These are phyloP conservation scores for Anaspis maculata DNA, from an alignment of 2,888 invertebrate species.

Conservation along the genomic window DNA sequence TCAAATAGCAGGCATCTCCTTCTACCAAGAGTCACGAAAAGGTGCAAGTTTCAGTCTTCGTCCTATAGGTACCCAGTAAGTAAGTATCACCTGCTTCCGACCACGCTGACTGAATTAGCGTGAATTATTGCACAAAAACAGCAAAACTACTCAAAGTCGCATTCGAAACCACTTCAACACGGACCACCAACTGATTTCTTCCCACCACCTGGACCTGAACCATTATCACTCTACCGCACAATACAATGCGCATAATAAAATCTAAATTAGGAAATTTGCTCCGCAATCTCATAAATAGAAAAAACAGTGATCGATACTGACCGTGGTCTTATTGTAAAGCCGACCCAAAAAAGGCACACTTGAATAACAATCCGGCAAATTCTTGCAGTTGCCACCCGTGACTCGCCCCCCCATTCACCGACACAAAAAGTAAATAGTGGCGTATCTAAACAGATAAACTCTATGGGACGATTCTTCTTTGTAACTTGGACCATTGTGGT, in stretches of 20 bases:
- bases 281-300: slow-evolving; percentile 28
- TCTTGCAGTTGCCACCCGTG: slow-evolving; percentile 19
- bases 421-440: slow-evolving; percentile 29
- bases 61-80: too few species aligned
- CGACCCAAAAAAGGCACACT: slow-evolving; percentile 9
- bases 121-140: too few species aligned
- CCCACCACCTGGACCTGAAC: too few species aligned
- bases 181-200: too few species aligned
- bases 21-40: too few species aligned
- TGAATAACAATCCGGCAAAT: slow-evolving; percentile 9
- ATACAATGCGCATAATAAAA: slow-evolving; percentile 29
- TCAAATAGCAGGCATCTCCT: too few species aligned
- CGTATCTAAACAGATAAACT: slow-evolving; percentile 29
- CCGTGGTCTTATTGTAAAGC: slow-evolving; percentile 7
- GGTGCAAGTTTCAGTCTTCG: too few species aligned
- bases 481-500: slow-evolving; percentile 19
- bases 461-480: slow-evolving; percentile 23
- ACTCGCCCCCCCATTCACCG: slow-evolving; percentile 23
- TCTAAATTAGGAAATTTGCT: slow-evolving; percentile 36
- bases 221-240: too few species aligned
- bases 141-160: too few species aligned
- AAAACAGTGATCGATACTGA: slow-evolving; percentile 23
- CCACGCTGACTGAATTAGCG: too few species aligned
- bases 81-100: too few species aligned
- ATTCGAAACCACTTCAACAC: too few species aligned